Evolutionary conservation across 2,888 invertebrate genomes (phyloP).

Genomic region (Melinopterus prodromus): DNA sequence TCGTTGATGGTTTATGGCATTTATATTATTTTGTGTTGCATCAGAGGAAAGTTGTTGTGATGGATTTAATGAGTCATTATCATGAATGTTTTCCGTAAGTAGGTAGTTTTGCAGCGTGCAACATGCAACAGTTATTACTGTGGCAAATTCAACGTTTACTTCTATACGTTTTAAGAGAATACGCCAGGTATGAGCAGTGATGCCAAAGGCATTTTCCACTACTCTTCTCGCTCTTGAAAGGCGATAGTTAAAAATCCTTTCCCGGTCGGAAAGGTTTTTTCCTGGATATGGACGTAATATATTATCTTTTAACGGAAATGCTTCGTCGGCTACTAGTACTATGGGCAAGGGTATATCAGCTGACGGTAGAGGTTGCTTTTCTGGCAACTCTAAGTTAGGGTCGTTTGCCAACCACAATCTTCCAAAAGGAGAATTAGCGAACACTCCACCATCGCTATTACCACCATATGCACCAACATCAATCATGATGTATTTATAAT

Average conservation of each 20-base stretch:
- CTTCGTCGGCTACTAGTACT: slow-evolving; percentile 49
- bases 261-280: slow-evolving; percentile 37
- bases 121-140: background rate
- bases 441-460: slow-evolving; percentile 51
- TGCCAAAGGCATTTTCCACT: slow-evolving; percentile 42
- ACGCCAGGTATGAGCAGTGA: slow-evolving; percentile 39
- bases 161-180: slow-evolving; percentile 27
- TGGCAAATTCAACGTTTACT: background rate
- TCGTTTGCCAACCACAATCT: slow-evolving; percentile 33
- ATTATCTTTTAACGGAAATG: slow-evolving; percentile 44
- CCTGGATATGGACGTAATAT: slow-evolving; percentile 41
- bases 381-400: slow-evolving; percentile 43
- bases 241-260: slow-evolving; percentile 39
- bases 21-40: background rate
- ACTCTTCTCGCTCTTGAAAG: slow-evolving; percentile 37
- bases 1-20: background rate
- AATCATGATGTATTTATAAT: slow-evolving; percentile 49
- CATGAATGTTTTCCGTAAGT: background rate
- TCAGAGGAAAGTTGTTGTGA: background rate
- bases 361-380: slow-evolving; percentile 43
- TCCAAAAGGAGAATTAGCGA: slow-evolving; percentile 40
- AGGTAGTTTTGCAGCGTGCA: background rate
- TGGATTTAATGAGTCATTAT: background rate
- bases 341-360: slow-evolving; percentile 43
- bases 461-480: slow-evolving; percentile 50